Evolutionary conservation across 2,113 vertebrate genomes (phyloP), one percentile per base, ranked within the genome.

Genomic region (Sceloporus undulatus): DNA sequence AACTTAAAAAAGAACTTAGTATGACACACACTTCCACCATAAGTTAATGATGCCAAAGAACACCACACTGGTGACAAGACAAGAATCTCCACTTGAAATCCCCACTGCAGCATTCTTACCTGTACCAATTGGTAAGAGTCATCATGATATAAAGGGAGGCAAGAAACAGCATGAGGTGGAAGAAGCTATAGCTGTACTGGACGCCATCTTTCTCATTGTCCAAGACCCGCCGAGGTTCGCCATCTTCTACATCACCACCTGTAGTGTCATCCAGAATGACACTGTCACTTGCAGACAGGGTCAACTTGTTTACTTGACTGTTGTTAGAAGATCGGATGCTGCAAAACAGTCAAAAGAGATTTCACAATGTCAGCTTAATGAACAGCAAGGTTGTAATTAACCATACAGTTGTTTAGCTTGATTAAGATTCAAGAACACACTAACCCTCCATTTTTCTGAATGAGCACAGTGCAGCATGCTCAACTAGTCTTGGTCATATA

Each of bases 91-190:
- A 14, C 40, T 71, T 40, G 70, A 87, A 78, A 80, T 38, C 29
- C n/a, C 77, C 25, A 16, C 16, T 5, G 21, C 3, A 9, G 29
- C 40, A 70, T 75, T 85, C 98, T 96, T 89, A 99, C 99, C 98
- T 99, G 97, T 99, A 98, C 99, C 99, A 99, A 96, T 97, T 98
- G 0, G 98, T 99, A 88, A 99, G 97, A 0, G 98, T 99, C 98
- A 99, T 99, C 98, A 99, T 99, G 95, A 99, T 98, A 95, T 99
- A 99, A 0, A 99, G 97, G 0, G 98, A 98, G 2, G 98, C 98
- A 34, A 98, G 96, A 90, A 96, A 98, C 56, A 99, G 97, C 98
- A 99, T 98, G 90, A 99, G 95, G 94, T 99, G 99, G 93, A 99
- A 99, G 92, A 97, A 97, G 18, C 96, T 96, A 91, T 99, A 99